Conservation (phyloP, 2,888 invertebrate species). For the Hyposoter dolosus region DNA sequence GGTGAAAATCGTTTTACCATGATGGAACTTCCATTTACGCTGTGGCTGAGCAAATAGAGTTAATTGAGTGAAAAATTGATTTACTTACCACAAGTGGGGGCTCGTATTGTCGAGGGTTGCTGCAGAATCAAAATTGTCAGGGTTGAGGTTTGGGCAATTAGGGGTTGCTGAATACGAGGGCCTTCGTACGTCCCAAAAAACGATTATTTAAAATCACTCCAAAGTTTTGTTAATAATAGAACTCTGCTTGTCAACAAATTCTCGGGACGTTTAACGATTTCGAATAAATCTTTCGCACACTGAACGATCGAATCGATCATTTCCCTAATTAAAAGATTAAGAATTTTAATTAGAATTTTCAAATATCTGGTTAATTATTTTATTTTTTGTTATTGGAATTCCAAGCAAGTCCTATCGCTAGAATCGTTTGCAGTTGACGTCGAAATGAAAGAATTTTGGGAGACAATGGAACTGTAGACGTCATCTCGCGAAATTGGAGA, state of each 20-base stretch:
- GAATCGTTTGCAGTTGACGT: background rate
- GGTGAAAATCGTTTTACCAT: background rate
- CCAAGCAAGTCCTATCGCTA: background rate
- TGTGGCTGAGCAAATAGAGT: slow-evolving; percentile 19
- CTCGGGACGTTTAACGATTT: background rate
- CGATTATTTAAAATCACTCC: background rate
- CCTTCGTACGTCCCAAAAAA: background rate
- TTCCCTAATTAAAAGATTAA: background rate
- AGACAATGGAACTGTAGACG: background rate
- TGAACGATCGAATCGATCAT: background rate
- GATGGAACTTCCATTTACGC: slow-evolving; percentile 2
- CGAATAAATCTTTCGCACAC: too few relatives aligned
- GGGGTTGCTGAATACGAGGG: background rate
- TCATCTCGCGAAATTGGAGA: background rate
- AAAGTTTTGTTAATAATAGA: background rate
- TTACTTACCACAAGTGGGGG: slow-evolving; percentile 12
- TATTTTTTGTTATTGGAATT: background rate
- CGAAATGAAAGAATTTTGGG: background rate
- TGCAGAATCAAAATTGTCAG: slow-evolving; percentile 9
- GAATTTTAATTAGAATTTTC: background rate
- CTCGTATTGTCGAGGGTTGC: slow-evolving; percentile 12
- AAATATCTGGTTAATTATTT: background rate
- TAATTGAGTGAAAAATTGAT: slow-evolving; percentile 36
- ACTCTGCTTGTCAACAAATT: background rate
- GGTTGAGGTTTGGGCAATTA: slow-evolving; percentile 1